Evolutionary conservation across 2,797 vertebrate genomes (phyloP), one percentile per base, ranked within the genome.

Genomic region (Pseudopleuronectes americanus): DNA sequence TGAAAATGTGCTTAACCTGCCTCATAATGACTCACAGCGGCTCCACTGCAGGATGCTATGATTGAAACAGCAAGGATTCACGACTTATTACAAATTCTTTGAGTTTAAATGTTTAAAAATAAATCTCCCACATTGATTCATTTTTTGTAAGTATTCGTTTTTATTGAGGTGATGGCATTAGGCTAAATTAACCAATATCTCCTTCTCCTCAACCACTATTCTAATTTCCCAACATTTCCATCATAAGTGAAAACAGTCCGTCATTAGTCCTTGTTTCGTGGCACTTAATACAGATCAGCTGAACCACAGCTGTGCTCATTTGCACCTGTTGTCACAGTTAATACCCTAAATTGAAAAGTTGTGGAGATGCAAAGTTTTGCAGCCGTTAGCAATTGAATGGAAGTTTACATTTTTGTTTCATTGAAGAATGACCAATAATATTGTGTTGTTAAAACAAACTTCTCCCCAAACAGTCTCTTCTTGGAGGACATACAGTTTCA

Each of bases 211-310:
- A n/a, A 36, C 51, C 23, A 45, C 8, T 66, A 47, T 54, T 67
- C 38, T 45, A 58, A 53, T 54, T 52, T 60, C 36, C 21, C 63
- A 41, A 72, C 57, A 69, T 47, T 52, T 22, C 36, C 36, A 38
- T 36, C 59, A 64, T 74, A 33, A 66, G 63, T 74, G 43, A 60
- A 63, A 66, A 60, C 57, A 69, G 55, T 68, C 64, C 3, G 16
- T 16, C 6, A 43, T 43, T 47, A 61, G 58, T 57, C 45, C 17
- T 56, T 49, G 17, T 57, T 73, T 77, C 58, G 58, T 64, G 19
- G 59, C 57, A 63, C 49, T 62, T 64, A 22, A 75, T 77, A 71
- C 68, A 78, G 65, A 76, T 59, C 13, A 38, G 24, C 55, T 53
- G 16, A 74, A 45, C 59, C 10, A 41, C 17, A 43, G 53, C 43